Percentiles rank a stretch among this genome's conserved stretches.
phyloP scores from a whole-genome alignment of 2,888 invertebrate species.

The Strigamia maritima region DNA sequence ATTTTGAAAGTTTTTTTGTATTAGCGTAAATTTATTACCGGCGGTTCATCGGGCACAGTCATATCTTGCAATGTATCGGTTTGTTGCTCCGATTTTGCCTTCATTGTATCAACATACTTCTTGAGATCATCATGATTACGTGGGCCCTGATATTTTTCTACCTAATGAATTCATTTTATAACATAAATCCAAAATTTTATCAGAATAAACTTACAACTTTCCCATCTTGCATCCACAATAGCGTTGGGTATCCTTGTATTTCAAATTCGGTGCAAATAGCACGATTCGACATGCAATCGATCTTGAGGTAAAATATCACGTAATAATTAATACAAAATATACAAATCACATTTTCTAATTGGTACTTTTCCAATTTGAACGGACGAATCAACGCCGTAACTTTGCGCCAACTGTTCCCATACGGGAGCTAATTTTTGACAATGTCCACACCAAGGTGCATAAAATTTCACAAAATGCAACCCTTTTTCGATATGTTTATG shows the following conservation, averaged over 20 bases:
- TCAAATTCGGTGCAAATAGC: constrained; percentile 73
- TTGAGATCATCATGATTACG: constrained; percentile 68
- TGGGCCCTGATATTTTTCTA: constrained; percentile 70
- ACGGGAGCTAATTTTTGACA: constrained; percentile 77
- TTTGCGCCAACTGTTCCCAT: constrained; percentile 77
- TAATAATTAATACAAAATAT: background rate
- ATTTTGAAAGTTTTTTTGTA: too few relatives aligned
- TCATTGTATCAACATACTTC: constrained; percentile 68
- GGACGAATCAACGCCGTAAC: constrained; percentile 63
- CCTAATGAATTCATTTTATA: constrained; percentile 53
- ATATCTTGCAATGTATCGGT: background rate
- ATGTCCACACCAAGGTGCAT: constrained; percentile 86
- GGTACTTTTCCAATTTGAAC: constrained; percentile 68
- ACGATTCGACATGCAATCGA: constrained; percentile 78
- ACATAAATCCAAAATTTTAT: too few relatives aligned
- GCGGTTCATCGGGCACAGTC: background rate
- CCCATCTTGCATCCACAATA: constrained; percentile 84
- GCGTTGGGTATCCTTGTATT: constrained; percentile 80
- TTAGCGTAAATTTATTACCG: background rate
- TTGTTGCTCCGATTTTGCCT: constrained; percentile 43
- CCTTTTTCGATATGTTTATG: constrained; percentile 68
- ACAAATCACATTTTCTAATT: background rate
- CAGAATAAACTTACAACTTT: constrained; percentile 60
- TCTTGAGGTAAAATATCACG: constrained; percentile 47
- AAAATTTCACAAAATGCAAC: constrained; percentile 85